Conservation (phyloP, 2,797 vertebrate genomes). For the Bovichtus diacanthus region DNA sequence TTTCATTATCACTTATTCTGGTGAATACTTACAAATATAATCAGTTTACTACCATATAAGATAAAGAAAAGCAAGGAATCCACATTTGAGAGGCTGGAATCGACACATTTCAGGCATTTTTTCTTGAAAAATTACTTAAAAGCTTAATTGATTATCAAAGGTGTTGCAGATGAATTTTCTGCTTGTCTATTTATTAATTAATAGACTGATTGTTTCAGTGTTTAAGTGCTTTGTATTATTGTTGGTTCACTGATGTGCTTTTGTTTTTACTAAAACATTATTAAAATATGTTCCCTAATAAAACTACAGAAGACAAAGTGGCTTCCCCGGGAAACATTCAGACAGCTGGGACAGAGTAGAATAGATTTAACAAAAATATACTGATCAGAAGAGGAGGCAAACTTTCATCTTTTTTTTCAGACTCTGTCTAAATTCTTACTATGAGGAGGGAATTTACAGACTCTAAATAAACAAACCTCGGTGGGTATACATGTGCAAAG, state of each 20-base stretch:
- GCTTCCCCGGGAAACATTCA: neutral
- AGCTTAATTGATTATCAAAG: neutral
- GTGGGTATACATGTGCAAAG: neutral
- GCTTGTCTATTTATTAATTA: neutral
- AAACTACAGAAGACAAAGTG: neutral
- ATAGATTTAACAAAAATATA: neutral
- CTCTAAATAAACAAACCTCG: neutral
- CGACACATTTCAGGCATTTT: neutral
- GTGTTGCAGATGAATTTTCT: neutral
- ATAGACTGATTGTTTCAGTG: neutral
- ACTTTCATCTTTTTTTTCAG: neutral
- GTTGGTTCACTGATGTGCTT: neutral
- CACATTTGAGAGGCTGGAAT: neutral
- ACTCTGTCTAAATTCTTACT: neutral
- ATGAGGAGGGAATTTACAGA: neutral
- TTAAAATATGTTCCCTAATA: neutral
- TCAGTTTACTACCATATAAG: neutral
- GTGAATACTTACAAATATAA: neutral
- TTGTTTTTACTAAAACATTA: neutral
- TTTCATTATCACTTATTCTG: neutral
- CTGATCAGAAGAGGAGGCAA: neutral
- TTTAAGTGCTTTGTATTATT: neutral
- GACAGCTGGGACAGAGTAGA: neutral
- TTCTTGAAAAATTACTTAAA: neutral
- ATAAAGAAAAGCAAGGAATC: neutral